A percentile compares a stretch with the other conserved stretches of the same genome.
Evolutionary conservation across 2,888 invertebrate species (phyloP).

Genomic region (Thecocarcelia acutangulata): DNA sequence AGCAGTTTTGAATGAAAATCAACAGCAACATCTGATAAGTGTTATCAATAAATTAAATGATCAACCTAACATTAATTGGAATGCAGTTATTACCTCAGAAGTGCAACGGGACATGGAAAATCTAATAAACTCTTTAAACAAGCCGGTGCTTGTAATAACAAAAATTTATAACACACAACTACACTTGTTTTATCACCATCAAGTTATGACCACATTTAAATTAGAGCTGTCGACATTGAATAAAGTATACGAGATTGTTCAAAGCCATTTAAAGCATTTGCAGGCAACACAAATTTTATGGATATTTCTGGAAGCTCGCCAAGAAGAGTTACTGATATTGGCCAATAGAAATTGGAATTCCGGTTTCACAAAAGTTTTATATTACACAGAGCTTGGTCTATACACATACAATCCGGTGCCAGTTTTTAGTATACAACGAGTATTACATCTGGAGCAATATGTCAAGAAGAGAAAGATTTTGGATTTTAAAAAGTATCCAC

Average conservation of each 20-base stretch:
- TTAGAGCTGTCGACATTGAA: not conserved
- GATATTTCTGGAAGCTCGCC: constrained; percentile 2
- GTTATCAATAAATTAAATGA: constrained; percentile 40
- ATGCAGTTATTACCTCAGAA: constrained; percentile 21
- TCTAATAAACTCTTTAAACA: constrained; percentile 1
- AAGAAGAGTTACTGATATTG: not conserved
- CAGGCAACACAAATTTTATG: constrained; percentile 33
- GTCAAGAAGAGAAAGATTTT: not conserved
- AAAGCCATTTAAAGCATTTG: not conserved
- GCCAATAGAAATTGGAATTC: constrained; percentile 22
- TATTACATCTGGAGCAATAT: not conserved
- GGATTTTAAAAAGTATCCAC: constrained; percentile 36
- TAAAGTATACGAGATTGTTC: not conserved
- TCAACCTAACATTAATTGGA: constrained; percentile 27
- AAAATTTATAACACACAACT: not conserved
- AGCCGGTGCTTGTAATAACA: constrained; percentile 18
- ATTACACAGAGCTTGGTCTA: not conserved
- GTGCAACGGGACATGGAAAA: not conserved
- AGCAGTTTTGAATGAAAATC: too few relatives aligned
- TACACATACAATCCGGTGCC: constrained; percentile 29
- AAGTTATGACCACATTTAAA: constrained; percentile 24
- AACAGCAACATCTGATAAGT: not conserved
- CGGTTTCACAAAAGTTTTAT: constrained; percentile 35
- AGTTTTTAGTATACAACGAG: not conserved
- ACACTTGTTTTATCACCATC: not conserved